These are phyloP conservation scores for Cephus spinipes DNA, from an alignment of 2,888 invertebrate species.

Conservation along the genomic window DNA sequence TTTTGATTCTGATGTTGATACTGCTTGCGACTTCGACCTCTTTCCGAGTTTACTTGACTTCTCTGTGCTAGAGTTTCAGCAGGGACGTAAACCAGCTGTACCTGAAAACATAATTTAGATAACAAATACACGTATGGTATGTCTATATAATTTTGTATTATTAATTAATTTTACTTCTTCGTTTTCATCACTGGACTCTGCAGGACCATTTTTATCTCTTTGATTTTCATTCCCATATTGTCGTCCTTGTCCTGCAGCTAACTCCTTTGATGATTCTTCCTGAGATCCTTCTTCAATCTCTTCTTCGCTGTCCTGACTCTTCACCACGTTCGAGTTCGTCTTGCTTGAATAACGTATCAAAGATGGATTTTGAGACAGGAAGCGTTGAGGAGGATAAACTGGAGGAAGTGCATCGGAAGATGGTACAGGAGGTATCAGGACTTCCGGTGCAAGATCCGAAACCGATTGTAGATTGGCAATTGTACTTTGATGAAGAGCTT, in stretches of 20 bases:
- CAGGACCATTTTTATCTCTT: constrained; percentile 48
- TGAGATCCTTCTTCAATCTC: constrained; percentile 6
- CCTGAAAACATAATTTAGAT: constrained; percentile 59
- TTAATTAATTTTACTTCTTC: constrained; percentile 27
- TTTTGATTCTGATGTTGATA: constrained; percentile 28
- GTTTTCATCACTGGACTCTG: constrained; percentile 20
- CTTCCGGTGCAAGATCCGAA: constrained; percentile 47
- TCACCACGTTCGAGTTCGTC: not conserved
- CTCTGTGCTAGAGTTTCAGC: constrained; percentile 77
- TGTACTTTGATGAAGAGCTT: constrained; percentile 44
- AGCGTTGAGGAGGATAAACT: constrained; percentile 53
- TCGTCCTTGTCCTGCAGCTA: constrained; percentile 12
- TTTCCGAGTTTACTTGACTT: constrained; percentile 56
- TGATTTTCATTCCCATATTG: constrained; percentile 15
- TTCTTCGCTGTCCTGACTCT: constrained; percentile 22
- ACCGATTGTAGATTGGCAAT: constrained; percentile 42
- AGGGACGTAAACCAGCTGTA: constrained; percentile 86
- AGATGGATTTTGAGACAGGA: constrained; percentile 28
- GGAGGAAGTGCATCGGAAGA: constrained; percentile 54
- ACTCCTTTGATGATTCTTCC: constrained; percentile 32
- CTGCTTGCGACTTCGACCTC: constrained; percentile 48
- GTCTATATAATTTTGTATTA: not conserved
- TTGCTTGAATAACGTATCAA: not conserved
- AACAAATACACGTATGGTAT: not conserved
- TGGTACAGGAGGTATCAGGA: constrained; percentile 51